A percentile compares a stretch with the other conserved stretches of the same genome.
Conservation (phyloP, 2,113 vertebrate species). For the Amia ocellicauda region DNA sequence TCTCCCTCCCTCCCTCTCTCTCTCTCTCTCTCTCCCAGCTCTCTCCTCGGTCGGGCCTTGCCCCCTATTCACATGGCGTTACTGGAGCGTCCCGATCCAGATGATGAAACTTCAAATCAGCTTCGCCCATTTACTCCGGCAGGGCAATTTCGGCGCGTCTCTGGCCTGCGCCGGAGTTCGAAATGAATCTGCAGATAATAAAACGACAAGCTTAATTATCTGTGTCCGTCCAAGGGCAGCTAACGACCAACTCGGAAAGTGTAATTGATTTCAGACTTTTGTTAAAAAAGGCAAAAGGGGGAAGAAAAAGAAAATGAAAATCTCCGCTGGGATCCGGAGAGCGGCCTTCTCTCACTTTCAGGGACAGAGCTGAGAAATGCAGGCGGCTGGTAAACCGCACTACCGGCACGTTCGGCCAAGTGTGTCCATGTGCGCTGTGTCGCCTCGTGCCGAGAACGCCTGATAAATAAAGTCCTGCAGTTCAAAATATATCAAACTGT, state of each 20-base stretch:
- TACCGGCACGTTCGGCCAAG: no score
- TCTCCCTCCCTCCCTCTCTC: not conserved
- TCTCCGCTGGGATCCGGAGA: not conserved
- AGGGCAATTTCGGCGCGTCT: constrained; percentile 34
- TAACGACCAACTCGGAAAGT: constrained; percentile 59
- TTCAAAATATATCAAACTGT: no score
- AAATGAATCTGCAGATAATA: constrained; percentile 36
- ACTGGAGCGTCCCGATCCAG: constrained; percentile 31
- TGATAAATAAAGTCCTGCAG: no score
- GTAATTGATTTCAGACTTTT: constrained; percentile 66
- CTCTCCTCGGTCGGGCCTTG: constrained; percentile 4
- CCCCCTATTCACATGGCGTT: constrained; percentile 17
- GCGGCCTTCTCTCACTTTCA: not conserved
- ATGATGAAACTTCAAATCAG: constrained; percentile 29
- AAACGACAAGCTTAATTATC: constrained; percentile 61
- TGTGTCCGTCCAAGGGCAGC: constrained; percentile 65
- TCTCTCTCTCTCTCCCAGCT: constrained; percentile 11
- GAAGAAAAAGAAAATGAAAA: not conserved
- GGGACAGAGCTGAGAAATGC: not conserved
- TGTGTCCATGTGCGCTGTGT: no score
- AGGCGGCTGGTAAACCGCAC: not conserved
- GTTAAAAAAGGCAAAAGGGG: no score
- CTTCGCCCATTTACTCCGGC: constrained; percentile 34
- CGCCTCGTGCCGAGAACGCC: no score
- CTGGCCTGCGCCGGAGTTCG: constrained; percentile 27